phyloP scores from a whole-genome alignment of 2,113 vertebrate species.

The Synchiropus splendidus region DNA sequence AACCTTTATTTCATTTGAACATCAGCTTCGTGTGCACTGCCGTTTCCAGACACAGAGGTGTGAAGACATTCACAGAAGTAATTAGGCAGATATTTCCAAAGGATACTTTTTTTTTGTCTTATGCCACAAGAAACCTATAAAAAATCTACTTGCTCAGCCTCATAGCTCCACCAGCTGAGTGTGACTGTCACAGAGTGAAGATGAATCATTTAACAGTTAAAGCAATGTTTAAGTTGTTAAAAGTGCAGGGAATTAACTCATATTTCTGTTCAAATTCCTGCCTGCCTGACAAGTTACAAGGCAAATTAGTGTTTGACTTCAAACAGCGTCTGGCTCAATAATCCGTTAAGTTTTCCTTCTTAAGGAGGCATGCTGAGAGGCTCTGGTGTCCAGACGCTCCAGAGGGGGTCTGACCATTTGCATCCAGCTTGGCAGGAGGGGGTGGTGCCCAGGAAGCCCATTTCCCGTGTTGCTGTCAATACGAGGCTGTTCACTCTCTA shows the following conservation, averaged over 20 bases:
- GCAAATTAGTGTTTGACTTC: conserved; percentile 5
- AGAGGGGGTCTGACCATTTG: conserved; percentile 27
- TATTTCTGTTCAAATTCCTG: neutral
- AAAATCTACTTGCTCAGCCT: too few relatives aligned
- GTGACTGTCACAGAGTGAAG: too few relatives aligned
- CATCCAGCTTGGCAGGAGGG: conserved; percentile 15
- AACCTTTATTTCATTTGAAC: too few relatives aligned
- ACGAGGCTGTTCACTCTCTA: conserved; percentile 20
- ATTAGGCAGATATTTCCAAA: too few relatives aligned
- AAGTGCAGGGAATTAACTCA: neutral
- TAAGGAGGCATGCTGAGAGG: conserved; percentile 9
- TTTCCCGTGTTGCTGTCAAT: conserved; percentile 30
- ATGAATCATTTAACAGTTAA: too few relatives aligned
- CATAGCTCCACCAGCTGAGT: too few relatives aligned
- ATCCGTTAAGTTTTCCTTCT: conserved; percentile 6
- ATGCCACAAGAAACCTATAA: too few relatives aligned
- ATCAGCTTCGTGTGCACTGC: too few relatives aligned
- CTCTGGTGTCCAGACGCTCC: conserved; percentile 8
- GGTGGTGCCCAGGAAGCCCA: neutral
- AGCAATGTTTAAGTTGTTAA: too few relatives aligned
- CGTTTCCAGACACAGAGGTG: too few relatives aligned
- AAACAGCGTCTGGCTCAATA: conserved; percentile 5
- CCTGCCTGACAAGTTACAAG: conserved; percentile 1
- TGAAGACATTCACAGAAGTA: too few relatives aligned
- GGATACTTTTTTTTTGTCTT: too few relatives aligned